A percentile compares a stretch with the other conserved stretches of the same genome.
These are phyloP conservation scores for Caenorhabditis briggsae DNA, from an alignment of 1,140 invertebrate genomes.

Conservation along the genomic window DNA sequence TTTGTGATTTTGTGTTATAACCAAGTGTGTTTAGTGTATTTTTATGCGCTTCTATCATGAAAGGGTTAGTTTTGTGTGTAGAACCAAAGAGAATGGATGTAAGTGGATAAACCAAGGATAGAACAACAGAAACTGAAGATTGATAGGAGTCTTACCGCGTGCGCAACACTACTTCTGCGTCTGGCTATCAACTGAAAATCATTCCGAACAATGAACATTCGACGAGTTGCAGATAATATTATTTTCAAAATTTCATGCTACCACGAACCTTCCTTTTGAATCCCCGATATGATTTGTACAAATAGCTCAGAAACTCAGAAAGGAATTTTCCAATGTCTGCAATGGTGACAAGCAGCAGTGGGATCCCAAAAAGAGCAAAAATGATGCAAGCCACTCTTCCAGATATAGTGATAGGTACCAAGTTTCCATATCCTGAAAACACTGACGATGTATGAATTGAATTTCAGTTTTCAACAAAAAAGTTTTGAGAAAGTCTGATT, in stretches of 20 bases:
- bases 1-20: neutral
- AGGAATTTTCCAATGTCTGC: slow-evolving; percentile 80
- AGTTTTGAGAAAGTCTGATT: neutral
- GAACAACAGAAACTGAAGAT: neutral
- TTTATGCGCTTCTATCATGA: too few species aligned
- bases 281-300: slow-evolving; percentile 70
- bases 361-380: slow-evolving; percentile 80
- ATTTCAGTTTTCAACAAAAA: too few species aligned
- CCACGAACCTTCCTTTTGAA: slow-evolving; percentile 69
- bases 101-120: neutral
- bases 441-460: too few species aligned
- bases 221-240: neutral
- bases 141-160: slow-evolving; percentile 38
- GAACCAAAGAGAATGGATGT: slow-evolving; percentile 38
- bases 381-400: slow-evolving; percentile 80
- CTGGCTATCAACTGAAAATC: slow-evolving; percentile 43
- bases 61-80: slow-evolving; percentile 14
- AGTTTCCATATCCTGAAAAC: slow-evolving; percentile 59
- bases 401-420: slow-evolving; percentile 79
- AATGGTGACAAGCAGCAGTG: slow-evolving; percentile 80
- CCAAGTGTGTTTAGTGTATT: neutral
- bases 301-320: slow-evolving; percentile 75
- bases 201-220: neutral
- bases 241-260: neutral
- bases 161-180: slow-evolving; percentile 54